Conservation (phyloP, 1,140 invertebrate species). For the Drosophila erecta region DNA sequence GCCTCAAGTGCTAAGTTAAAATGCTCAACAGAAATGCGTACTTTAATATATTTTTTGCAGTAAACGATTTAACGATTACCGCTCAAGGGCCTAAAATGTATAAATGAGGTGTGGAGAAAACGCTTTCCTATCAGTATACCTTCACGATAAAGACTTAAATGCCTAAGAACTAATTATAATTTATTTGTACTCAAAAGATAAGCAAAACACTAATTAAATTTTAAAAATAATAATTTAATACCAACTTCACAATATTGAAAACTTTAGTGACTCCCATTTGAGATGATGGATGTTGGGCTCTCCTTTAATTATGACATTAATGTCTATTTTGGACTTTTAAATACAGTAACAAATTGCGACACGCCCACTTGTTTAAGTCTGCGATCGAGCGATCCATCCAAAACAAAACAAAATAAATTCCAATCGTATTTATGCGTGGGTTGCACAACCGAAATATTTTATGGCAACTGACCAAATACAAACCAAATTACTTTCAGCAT, state of each 20-base stretch:
- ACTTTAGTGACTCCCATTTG: conserved; percentile 6
- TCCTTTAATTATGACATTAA: conserved; percentile 57
- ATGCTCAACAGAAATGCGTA: conserved; percentile 2
- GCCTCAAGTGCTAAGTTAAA: conserved; percentile 18
- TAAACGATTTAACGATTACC: background rate
- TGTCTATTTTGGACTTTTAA: conserved; percentile 21
- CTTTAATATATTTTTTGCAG: conserved; percentile 7
- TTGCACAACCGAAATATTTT: conserved; percentile 64
- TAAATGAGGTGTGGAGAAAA: background rate
- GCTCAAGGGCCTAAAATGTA: background rate
- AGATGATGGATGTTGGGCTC: conserved; percentile 31
- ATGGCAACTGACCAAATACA: conserved; percentile 69
- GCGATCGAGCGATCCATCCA: conserved; percentile 17
- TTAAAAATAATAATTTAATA: background rate
- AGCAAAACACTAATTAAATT: conserved; percentile 1
- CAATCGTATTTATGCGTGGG: conserved; percentile 57
- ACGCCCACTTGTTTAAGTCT: conserved; percentile 40
- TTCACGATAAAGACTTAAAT: background rate
- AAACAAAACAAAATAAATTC: conserved; percentile 19
- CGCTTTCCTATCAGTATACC: too few species aligned
- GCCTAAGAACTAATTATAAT: background rate
- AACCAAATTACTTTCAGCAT: conserved; percentile 64
- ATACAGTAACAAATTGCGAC: conserved; percentile 50
- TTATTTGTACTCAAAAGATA: background rate
- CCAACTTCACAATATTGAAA: background rate